These are phyloP conservation scores for Trematomus bernacchii DNA, from an alignment of 2,797 vertebrate species.

Conservation along the genomic window DNA sequence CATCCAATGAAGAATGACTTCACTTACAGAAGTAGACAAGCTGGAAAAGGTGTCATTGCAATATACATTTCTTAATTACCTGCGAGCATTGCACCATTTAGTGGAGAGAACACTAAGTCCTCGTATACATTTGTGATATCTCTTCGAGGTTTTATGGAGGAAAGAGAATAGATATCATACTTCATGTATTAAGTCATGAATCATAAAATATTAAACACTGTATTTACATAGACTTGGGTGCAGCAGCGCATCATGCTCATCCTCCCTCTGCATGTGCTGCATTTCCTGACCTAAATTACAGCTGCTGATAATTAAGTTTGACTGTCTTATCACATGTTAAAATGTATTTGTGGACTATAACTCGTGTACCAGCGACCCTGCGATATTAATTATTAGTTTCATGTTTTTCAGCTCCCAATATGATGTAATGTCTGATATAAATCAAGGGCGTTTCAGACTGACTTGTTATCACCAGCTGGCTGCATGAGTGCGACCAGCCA, in stretches of 20 bases:
- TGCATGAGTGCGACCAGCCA: constrained; percentile 35
- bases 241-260: constrained; percentile 47
- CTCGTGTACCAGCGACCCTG: constrained; percentile 34
- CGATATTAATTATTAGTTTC: constrained; percentile 52
- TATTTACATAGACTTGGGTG: constrained; percentile 64
- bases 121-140: constrained; percentile 53
- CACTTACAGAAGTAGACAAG: not conserved
- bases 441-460: constrained; percentile 33
- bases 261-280: constrained; percentile 10
- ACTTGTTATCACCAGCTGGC: constrained; percentile 50
- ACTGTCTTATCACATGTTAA: constrained; percentile 52
- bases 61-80: constrained; percentile 33
- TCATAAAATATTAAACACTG: constrained; percentile 68
- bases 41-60: constrained; percentile 17
- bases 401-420: constrained; percentile 34
- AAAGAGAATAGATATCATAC: constrained; percentile 59
- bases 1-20: constrained; percentile 5
- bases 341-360: constrained; percentile 40
- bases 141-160: constrained; percentile 46
- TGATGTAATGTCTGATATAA: constrained; percentile 47
- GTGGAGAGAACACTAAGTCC: constrained; percentile 16
- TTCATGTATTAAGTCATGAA: constrained; percentile 61
- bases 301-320: constrained; percentile 64
- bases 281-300: constrained; percentile 60
- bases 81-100: constrained; percentile 30